Percentiles rank a stretch among this genome's conserved stretches.
Conservation (phyloP, 1,140 invertebrate genomes). For the Neoseiulus cucumeris region DNA sequence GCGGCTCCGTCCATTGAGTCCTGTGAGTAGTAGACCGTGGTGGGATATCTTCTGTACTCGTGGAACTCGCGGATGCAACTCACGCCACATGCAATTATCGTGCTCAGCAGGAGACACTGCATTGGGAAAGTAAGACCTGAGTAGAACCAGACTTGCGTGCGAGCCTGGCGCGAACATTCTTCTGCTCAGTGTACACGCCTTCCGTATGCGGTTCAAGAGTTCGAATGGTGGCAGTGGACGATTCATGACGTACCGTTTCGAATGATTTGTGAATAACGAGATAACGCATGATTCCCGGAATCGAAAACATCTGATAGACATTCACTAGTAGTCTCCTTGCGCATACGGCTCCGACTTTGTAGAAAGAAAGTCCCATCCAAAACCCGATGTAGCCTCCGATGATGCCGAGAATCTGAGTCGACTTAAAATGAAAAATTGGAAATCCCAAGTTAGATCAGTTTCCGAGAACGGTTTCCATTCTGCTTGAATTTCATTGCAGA, state of each 20-base stretch:
- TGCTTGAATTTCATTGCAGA: neutral
- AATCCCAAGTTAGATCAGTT: neutral
- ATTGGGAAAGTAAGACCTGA: neutral
- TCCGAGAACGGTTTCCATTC: neutral
- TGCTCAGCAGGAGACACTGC: neutral
- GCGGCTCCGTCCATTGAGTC: neutral
- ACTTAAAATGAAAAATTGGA: neutral
- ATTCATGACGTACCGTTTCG: neutral
- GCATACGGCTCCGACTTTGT: neutral
- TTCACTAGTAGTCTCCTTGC: neutral
- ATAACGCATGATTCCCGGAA: neutral
- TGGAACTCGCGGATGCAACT: neutral
- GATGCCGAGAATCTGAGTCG: neutral
- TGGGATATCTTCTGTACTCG: neutral
- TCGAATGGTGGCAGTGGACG: too few species aligned
- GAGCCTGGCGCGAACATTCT: too few species aligned
- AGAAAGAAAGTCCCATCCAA: slow-evolving; percentile 8
- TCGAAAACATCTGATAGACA: neutral
- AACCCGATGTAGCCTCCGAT: neutral
- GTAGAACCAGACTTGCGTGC: too few species aligned
- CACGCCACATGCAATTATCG: neutral
- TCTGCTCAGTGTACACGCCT: too few species aligned
- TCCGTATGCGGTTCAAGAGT: too few species aligned
- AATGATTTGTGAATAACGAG: neutral
- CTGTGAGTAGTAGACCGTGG: slow-evolving; percentile 7